A percentile compares a stretch with the other conserved stretches of the same genome.
Evolutionary conservation across 2,113 vertebrate species (phyloP).

Genomic region (Archilochus colubris): DNA sequence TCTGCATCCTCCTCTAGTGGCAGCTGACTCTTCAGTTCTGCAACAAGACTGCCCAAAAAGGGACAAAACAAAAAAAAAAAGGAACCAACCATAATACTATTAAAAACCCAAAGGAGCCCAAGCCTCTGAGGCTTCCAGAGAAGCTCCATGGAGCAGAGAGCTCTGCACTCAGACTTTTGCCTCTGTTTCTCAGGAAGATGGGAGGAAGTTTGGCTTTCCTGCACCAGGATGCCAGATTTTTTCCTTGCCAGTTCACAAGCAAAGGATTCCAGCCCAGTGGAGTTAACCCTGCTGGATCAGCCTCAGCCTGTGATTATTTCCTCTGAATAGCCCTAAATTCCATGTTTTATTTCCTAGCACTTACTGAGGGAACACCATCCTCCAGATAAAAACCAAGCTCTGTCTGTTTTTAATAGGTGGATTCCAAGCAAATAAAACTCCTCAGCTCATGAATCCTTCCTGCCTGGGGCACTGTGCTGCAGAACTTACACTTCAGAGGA

Average conservation of each 20-base stretch:
- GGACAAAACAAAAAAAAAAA: not conserved
- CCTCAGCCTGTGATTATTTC: not conserved
- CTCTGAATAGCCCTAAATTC: not conserved
- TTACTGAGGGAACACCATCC: not conserved
- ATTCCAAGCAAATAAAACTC: slow-evolving; percentile 10
- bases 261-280: not conserved
- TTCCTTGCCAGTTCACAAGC: not conserved
- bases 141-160: not conserved
- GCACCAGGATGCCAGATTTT: not conserved
- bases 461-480: not conserved
- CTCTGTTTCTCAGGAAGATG: not conserved
- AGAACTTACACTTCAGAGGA: slow-evolving; percentile 12
- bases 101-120: not conserved
- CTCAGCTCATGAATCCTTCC: slow-evolving; percentile 8
- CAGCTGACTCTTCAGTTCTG: not conserved
- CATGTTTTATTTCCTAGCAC: not conserved
- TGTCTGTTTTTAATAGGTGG: not conserved
- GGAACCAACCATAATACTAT: not conserved
- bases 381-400: slow-evolving; percentile 4
- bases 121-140: not conserved
- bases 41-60: not conserved
- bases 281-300: not conserved
- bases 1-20: not conserved
- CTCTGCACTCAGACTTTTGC: not conserved
- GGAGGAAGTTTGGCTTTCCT: not conserved